Base-by-base conservation (phyloP, 1,140 invertebrate genomes). In the Asobara japonica region DNA sequence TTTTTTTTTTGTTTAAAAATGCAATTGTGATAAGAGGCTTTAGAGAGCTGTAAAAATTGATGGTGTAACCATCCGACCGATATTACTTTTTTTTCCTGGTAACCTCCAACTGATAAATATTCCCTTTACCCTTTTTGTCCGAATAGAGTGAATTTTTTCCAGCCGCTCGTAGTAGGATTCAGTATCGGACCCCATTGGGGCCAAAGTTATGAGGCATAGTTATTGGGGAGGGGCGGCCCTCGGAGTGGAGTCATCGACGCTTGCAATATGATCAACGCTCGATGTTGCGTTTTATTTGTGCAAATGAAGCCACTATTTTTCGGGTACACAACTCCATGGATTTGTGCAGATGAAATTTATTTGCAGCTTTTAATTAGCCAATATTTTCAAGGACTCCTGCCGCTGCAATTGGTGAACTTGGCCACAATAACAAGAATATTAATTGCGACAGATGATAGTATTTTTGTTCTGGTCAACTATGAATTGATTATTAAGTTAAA, bases 1-100 rank as follows among this genome's bases (percentile, higher is more conserved):
- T 36, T 36, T 6, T 36, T 36, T 11, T 36, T 36, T 36, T 6
- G 20, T 7, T 18, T 16, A 20, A 51, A 51, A 51, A 20, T 51
- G n/a, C 45, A 51, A 51, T 51, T 51, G 45, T 51, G 45, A 51
- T 51, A 51, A 51, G 45, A 51, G 45, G 45, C 45, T 51, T 51
- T 51, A 20, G 45, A 51, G 45, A 51, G 45, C 45, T 51, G 45
- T 51, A 51, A 51, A 51, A 51, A 20, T 51, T 13, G 16, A 51
- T 2, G 45, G n/a, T 18, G n/a, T 51, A 51, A 51, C 45, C n/a
- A 51, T 51, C n/a, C 16, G 20, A 51, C n/a, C 45, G 45, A 51
- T 51, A 51, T 51, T 51, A 18, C 45, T 51, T 51, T 51, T 51
- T 51, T 51, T 38, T 7, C 8, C 45, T 51, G 45, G 8, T 51